These are phyloP conservation scores for Salminus brasiliensis DNA, from an alignment of 2,113 vertebrate genomes.

Conservation along the genomic window DNA sequence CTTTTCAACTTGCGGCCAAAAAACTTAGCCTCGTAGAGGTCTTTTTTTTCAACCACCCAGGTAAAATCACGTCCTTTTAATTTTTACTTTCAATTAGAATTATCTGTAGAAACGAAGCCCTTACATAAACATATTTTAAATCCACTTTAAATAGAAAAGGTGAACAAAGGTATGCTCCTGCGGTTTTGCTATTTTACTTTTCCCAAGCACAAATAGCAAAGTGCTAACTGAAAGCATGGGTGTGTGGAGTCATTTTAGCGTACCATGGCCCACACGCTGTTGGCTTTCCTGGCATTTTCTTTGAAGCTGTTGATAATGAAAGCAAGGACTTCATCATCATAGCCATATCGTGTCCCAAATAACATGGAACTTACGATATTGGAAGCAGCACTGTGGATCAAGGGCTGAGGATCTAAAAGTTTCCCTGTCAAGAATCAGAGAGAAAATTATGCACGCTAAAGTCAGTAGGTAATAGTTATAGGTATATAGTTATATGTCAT, in stretches of 20 bases:
- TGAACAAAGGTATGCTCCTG: too few species aligned
- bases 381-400: slow-evolving; percentile 56
- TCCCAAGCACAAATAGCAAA: not conserved
- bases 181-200: not conserved
- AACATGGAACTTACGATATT: slow-evolving; percentile 66
- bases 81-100: too few species aligned
- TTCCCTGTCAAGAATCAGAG: not conserved
- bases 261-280: slow-evolving; percentile 34
- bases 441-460: too few species aligned
- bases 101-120: too few species aligned
- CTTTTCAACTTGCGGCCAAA: too few species aligned
- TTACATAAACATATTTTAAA: too few species aligned
- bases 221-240: not conserved
- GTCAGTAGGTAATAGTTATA: too few species aligned
- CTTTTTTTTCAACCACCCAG: too few species aligned
- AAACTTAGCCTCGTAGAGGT: too few species aligned
- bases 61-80: too few species aligned
- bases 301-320: slow-evolving; percentile 40
- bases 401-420: not conserved
- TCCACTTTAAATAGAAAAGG: too few species aligned
- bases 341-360: slow-evolving; percentile 65
- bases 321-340: slow-evolving; percentile 56
- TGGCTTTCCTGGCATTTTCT: not conserved
- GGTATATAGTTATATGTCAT: too few species aligned
- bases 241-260: not conserved